Conservation (phyloP, 23 tunicate species). For the Oikopleura albicans region DNA sequence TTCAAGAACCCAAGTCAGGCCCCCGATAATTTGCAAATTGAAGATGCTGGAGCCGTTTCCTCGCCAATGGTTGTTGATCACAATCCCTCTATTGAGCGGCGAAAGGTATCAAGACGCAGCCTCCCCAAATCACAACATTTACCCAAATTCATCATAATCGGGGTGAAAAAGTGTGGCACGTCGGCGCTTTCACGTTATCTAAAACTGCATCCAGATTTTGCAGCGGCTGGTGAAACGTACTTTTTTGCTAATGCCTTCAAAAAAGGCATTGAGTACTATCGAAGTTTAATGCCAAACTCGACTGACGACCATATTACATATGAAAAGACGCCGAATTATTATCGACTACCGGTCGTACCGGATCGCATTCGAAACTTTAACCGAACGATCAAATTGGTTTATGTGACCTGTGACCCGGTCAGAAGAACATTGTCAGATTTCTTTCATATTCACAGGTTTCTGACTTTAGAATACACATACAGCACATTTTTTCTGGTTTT, state of each 20-base stretch:
- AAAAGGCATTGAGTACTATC: background rate
- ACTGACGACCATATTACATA: background rate
- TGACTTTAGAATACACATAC: too few species aligned
- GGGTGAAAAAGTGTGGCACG: conserved; percentile 10
- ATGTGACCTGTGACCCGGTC: conserved; percentile 13
- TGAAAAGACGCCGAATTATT: conserved; percentile 15
- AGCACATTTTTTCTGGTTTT: too few species aligned
- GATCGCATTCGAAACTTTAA: background rate
- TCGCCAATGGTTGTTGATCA: background rate
- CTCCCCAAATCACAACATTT: background rate
- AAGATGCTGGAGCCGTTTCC: background rate
- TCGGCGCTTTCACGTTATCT: conserved; percentile 2
- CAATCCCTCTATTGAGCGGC: background rate
- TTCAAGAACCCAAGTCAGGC: too few species aligned
- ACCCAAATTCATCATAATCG: conserved; percentile 7
- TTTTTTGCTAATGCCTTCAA: background rate
- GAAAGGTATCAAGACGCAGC: background rate
- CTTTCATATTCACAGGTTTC: background rate
- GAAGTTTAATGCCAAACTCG: background rate
- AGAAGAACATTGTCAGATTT: conserved; percentile 13
- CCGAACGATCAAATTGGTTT: background rate
- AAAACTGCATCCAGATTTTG: background rate
- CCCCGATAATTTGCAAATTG: background rate
- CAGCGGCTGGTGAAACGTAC: background rate
- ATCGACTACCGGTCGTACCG: conserved; percentile 12